phyloP scores from a whole-genome alignment of 2,797 vertebrate genomes.

The Enteromius thamalakanensis region DNA sequence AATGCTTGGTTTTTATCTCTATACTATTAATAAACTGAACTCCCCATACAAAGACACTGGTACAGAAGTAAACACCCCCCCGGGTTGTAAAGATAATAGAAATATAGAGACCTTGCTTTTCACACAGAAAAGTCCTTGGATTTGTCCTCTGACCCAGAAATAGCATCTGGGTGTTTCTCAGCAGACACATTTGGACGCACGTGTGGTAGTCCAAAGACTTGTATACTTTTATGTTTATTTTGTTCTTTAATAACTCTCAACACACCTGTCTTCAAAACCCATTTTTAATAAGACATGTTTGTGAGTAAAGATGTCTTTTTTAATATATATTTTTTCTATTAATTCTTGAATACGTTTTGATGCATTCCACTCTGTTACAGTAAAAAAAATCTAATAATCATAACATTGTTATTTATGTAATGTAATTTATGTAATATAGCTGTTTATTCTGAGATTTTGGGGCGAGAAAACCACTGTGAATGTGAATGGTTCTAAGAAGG shows the following conservation, averaged over 20 bases:
- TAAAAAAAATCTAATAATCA: not conserved
- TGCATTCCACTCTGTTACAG: not conserved
- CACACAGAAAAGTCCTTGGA: conserved; percentile 8
- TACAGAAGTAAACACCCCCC: not conserved
- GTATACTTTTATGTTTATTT: not conserved
- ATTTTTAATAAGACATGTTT: no score
- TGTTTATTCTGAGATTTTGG: not conserved
- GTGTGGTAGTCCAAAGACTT: not conserved
- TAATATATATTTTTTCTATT: no score
- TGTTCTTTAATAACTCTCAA: not conserved
- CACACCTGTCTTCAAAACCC: no score
- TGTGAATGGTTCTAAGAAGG: not conserved
- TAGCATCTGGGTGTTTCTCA: conserved; percentile 25
- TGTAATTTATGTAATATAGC: no score
- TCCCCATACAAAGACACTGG: not conserved
- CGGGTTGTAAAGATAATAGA: not conserved
- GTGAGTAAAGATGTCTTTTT: no score
- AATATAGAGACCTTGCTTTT: not conserved
- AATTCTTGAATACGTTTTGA: not conserved
- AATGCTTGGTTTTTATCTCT: no score
- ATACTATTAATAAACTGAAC: not conserved
- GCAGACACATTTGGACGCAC: not conserved
- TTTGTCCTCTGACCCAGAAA: not conserved
- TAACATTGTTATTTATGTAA: no score
- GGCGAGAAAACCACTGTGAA: not conserved